Evolutionary conservation across 2,113 vertebrate genomes (phyloP).

Genomic region (Myiozetetes cayanensis): DNA sequence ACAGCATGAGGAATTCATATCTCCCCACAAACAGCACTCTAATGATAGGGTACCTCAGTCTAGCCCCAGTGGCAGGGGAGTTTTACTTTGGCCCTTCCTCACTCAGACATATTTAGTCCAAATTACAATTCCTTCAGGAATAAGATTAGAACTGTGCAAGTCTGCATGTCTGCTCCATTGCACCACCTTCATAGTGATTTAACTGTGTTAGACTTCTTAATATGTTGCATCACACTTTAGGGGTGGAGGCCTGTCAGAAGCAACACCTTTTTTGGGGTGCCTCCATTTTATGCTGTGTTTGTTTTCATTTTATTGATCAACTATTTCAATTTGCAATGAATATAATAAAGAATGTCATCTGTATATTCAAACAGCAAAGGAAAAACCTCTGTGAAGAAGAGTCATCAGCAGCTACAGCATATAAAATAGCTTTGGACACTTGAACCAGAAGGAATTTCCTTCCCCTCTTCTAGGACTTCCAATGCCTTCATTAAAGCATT

Average conservation of each 20-base stretch:
- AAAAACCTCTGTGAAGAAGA: neutral
- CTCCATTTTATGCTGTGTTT: neutral
- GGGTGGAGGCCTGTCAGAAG: neutral
- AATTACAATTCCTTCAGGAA: neutral
- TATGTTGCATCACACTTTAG: neutral
- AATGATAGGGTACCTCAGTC: neutral
- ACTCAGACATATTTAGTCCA: neutral
- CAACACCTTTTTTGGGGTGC: neutral
- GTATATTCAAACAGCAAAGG: neutral
- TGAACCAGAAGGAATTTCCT: neutral
- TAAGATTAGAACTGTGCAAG: neutral
- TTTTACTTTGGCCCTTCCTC: neutral
- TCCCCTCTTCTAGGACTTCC: neutral
- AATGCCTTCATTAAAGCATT: neutral
- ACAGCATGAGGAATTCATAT: neutral
- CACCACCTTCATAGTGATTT: neutral
- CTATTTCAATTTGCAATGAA: neutral
- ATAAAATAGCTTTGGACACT: neutral
- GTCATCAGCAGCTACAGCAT: neutral
- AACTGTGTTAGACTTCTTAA: rapidly evolving
- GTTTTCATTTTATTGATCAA: neutral
- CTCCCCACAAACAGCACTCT: neutral
- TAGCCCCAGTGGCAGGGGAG: neutral
- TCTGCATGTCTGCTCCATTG: neutral
- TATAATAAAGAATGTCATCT: neutral